A percentile compares a stretch with the other conserved stretches of the same genome.
Evolutionary conservation across 2,797 vertebrate genomes (phyloP).

Genomic region (Etheostoma nigrum): DNA sequence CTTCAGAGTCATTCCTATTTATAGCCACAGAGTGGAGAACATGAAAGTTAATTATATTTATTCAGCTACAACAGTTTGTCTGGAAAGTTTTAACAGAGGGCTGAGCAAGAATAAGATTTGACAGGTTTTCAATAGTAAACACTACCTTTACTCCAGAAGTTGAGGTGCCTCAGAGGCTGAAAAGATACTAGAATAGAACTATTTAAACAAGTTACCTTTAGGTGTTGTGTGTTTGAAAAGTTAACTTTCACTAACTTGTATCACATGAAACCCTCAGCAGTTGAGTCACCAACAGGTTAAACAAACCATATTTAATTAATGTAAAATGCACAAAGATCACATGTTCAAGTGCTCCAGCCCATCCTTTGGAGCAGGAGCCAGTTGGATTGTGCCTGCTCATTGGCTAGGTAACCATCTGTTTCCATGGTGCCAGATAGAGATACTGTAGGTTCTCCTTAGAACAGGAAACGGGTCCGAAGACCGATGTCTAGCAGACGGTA

Average conservation of each 20-base stretch:
- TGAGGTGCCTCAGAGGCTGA: not conserved
- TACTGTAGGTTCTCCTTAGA: constrained; percentile 61
- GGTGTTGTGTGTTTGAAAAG: no score
- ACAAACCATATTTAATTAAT: constrained; percentile 21
- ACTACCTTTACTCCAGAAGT: not conserved
- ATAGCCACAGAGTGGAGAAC: not conserved
- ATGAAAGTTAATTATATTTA: not conserved
- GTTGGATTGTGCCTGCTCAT: constrained; percentile 48
- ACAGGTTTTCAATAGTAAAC: not conserved
- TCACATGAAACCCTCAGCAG: constrained; percentile 2
- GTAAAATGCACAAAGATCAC: constrained; percentile 18
- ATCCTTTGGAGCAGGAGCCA: constrained; percentile 40
- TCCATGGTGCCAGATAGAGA: constrained; percentile 54
- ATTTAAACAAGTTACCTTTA: not conserved
- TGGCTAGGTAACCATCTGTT: constrained; percentile 80
- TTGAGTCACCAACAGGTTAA: constrained; percentile 18
- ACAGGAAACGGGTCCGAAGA: constrained; percentile 64
- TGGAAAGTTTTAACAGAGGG: not conserved
- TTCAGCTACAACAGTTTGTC: not conserved
- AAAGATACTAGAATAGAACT: not conserved
- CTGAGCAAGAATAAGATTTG: not conserved
- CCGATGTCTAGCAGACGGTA: constrained; percentile 76
- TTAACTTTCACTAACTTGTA: not conserved
- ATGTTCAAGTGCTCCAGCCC: constrained; percentile 28
- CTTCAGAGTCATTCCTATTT: constrained; percentile 14